Base-by-base conservation (phyloP, 2,888 invertebrate genomes). In the Plusia festucae region DNA sequence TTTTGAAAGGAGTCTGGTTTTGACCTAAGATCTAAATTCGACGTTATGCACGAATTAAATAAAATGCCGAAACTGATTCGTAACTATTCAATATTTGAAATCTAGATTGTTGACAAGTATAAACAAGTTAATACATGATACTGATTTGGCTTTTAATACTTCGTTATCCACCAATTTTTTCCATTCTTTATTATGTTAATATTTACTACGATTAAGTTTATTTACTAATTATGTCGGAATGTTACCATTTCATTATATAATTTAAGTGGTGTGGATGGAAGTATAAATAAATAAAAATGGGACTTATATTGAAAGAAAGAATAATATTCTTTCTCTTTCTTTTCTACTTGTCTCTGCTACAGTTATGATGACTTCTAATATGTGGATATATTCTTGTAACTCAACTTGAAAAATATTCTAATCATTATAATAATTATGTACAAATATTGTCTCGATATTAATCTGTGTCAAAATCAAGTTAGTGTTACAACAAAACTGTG, bases 201-300 rank as follows among this genome's bases (percentile, higher is more conserved):
- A 59, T 44, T 18, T 27, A 54, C 44, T 40, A 54, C 15, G n/a
- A 58, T 46, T 51, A 60, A 5, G 15, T 32, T 55, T 52, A 60
- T 70, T 63, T 64, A 56, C 11, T 58, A 54, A 57, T 59, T 55
- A 56, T 53, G 34, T 67, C 66, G 76, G 76, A 69, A 65, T 79
- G 77, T 79, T 77, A 77, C 77, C 79, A 76, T 76, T 78, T 71
- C 69, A 78, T 74, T 68, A 71, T 65, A 61, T 70, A 59, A 66
- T 64, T 65, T 64, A 56, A 67, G 65, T n/a, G 60, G 58, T 77
- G 66, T 68, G 65, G 62, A 65, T 67, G 67, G 58, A 69, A 57
- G 65, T 73, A 59, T 52, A 58, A 56, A 62, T 32, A 69, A 57
- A 68, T 73, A 59, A 49, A 58, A 56, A 62, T 32, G 51, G 63